Evolutionary conservation across 2,888 invertebrate species (phyloP).

Genomic region (Thysanoteuthis rhombus): DNA sequence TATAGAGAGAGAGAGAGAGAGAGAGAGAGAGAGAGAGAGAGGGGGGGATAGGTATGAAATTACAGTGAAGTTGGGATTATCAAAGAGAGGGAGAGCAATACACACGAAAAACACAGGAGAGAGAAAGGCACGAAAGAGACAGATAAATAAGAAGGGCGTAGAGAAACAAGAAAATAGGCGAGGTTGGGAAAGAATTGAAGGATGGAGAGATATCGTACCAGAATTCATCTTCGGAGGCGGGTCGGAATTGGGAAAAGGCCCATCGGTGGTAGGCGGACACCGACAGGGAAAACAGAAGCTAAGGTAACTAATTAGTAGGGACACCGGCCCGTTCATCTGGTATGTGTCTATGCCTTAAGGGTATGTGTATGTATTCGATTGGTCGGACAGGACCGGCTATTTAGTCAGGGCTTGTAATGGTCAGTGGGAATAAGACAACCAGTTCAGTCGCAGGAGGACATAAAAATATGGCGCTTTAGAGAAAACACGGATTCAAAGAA

Average conservation of each 20-base stretch:
- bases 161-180: no score
- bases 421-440: not conserved
- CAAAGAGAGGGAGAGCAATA: no score
- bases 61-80: no score
- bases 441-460: not conserved
- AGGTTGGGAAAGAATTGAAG: no score
- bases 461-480: not conserved
- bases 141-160: accelerated
- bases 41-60: not conserved
- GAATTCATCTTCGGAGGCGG: no score
- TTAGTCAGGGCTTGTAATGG: not conserved
- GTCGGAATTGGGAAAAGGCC: not conserved
- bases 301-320: not conserved
- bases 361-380: not conserved
- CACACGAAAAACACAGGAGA: not conserved
- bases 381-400: not conserved
- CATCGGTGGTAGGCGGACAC: no score
- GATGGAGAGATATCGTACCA: no score
- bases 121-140: not conserved
- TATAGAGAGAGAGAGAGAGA: not conserved
- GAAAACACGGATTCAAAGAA: not conserved
- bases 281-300: not conserved
- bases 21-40: not conserved
- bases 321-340: not conserved
- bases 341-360: not conserved